A percentile compares a stretch with the other conserved stretches of the same genome.
phyloP scores from a whole-genome alignment of 2,797 vertebrate species.

The Vultur gryphus region DNA sequence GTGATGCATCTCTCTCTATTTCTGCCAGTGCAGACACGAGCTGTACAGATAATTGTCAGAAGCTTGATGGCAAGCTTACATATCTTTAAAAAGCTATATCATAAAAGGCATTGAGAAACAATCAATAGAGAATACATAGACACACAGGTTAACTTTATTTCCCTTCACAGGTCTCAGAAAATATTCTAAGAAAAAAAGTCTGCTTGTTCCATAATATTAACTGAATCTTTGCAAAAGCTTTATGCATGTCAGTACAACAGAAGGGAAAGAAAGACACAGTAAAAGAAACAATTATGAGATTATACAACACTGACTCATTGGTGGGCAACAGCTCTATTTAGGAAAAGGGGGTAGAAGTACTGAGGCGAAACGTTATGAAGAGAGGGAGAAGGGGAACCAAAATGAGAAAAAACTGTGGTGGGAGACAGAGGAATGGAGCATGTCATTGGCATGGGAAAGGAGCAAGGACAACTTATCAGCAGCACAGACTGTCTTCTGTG shows the following conservation, averaged over 20 bases:
- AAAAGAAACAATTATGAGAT: neutral
- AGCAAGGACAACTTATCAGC: neutral
- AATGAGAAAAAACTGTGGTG: neutral
- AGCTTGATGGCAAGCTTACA: neutral
- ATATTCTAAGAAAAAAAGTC: neutral
- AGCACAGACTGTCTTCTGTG: neutral
- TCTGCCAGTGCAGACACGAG: neutral
- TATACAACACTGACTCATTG: neutral
- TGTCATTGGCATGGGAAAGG: neutral
- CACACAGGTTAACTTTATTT: neutral
- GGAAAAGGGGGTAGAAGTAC: neutral
- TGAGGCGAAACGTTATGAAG: neutral
- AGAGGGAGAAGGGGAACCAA: neutral
- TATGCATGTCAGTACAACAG: neutral
- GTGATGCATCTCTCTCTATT: neutral
- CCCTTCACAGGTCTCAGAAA: neutral
- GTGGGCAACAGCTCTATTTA: neutral
- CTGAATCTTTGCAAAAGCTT: neutral
- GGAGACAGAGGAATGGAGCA: neutral
- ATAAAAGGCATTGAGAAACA: neutral
- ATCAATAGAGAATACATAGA: neutral
- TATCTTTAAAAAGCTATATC: neutral
- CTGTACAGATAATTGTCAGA: neutral
- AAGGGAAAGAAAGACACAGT: neutral
- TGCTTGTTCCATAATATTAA: neutral